Conservation (phyloP, 2,113 vertebrate genomes). For the Peromyscus polionotus region DNA sequence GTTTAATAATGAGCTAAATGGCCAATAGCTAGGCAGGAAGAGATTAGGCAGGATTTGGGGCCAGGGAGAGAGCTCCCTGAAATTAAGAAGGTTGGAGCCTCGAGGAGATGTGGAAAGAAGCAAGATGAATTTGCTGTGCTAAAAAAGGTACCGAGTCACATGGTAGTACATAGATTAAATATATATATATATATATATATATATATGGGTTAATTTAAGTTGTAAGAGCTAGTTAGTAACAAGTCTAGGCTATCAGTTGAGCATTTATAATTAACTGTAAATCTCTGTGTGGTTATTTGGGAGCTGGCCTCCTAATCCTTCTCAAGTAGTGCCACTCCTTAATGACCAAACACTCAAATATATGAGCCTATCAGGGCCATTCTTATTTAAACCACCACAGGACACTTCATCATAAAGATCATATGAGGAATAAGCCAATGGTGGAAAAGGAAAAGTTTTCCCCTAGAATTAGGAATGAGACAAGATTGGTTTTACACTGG, state of each 20-base stretch:
- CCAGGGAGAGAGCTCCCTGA: background rate
- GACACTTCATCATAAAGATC: slow-evolving; percentile 1
- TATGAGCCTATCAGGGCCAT: background rate
- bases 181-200: too few relatives aligned
- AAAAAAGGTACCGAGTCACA: background rate
- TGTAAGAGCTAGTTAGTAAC: background rate
- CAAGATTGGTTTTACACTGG: background rate
- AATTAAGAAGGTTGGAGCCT: background rate
- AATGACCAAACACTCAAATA: background rate
- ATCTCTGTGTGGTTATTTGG: background rate
- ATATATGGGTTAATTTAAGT: background rate
- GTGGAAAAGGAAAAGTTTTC: background rate
- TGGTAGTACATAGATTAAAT: background rate
- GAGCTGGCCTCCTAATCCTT: background rate
- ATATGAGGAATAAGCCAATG: background rate
- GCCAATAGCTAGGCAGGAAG: background rate
- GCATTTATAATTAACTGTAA: background rate
- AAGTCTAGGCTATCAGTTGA: background rate
- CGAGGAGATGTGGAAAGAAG: background rate
- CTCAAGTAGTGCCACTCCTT: background rate
- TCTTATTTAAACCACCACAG: background rate
- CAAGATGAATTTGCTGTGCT: background rate
- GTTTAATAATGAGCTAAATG: background rate
- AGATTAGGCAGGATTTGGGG: background rate
- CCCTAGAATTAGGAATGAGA: background rate